These are phyloP conservation scores for Meteorus sp. DNA, from an alignment of 1,140 invertebrate genomes.

Conservation along the genomic window DNA sequence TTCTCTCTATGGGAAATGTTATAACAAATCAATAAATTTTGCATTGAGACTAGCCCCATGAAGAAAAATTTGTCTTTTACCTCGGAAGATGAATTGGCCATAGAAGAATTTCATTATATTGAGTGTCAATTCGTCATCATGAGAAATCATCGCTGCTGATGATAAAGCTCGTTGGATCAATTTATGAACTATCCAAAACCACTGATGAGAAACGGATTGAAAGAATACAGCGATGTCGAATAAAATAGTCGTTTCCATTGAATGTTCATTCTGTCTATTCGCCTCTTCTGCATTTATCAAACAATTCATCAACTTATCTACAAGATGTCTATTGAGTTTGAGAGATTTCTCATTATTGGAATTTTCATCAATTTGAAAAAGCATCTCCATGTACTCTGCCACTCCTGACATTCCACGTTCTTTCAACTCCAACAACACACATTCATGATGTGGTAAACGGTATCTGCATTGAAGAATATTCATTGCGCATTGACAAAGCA, in stretches of 20 bases:
- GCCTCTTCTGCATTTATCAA: conserved; percentile 55
- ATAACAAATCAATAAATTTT: neutral
- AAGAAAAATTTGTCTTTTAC: conserved; percentile 27
- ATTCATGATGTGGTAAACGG: conserved; percentile 55
- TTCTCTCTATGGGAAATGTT: conserved; percentile 34
- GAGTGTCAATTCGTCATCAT: conserved; percentile 54
- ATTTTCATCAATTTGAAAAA: too few species aligned
- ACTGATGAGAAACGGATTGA: conserved; percentile 56
- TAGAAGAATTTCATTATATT: conserved; percentile 60
- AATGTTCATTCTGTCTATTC: conserved; percentile 15
- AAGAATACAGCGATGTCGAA: conserved; percentile 56
- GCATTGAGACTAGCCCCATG: neutral
- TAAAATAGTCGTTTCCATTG: neutral
- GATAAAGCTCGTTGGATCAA: conserved; percentile 57
- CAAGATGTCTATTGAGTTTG: conserved; percentile 48
- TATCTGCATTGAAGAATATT: neutral
- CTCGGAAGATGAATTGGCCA: conserved; percentile 60
- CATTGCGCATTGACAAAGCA: too few species aligned
- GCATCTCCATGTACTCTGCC: conserved; percentile 54
- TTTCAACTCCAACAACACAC: conserved; percentile 58
- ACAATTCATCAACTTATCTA: conserved; percentile 53
- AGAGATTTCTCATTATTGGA: conserved; percentile 57
- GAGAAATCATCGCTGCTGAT: conserved; percentile 48
- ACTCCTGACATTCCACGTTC: conserved; percentile 57
- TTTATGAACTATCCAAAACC: conserved; percentile 64